Evolutionary conservation across 2,113 vertebrate genomes (phyloP).

Genomic region (Echinops telfairi): DNA sequence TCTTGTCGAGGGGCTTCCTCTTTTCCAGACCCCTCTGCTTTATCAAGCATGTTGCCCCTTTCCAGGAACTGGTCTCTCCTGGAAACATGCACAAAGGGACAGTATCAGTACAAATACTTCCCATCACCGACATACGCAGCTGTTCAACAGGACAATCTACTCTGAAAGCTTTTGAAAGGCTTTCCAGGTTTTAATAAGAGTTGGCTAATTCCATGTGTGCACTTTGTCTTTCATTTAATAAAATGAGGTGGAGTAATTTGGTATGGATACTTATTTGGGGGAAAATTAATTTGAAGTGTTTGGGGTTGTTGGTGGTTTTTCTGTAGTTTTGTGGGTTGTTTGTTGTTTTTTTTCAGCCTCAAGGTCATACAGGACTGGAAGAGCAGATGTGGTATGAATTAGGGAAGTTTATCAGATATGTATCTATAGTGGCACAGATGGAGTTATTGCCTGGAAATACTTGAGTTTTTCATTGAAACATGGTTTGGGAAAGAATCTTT

Average conservation of each 20-base stretch:
- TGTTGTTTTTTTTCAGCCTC: constrained; percentile 10
- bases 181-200: constrained; percentile 58
- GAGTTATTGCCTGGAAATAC: constrained; percentile 59
- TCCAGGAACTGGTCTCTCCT: too few species aligned
- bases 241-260: constrained; percentile 40
- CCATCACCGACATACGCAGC: neutral
- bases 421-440: constrained; percentile 47
- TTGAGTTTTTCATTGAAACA: constrained; percentile 51
- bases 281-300: constrained; percentile 48
- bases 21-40: too few species aligned
- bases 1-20: too few species aligned
- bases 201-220: constrained; percentile 56
- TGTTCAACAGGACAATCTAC: constrained; percentile 18
- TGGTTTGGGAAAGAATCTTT: constrained; percentile 48
- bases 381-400: constrained; percentile 64
- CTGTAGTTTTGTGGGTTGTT: neutral
- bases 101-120: neutral
- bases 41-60: too few species aligned
- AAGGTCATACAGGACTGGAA: constrained; percentile 44
- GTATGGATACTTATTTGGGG: constrained; percentile 60
- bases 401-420: constrained; percentile 65
- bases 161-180: constrained; percentile 68
- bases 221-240: constrained; percentile 64
- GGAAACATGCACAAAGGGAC: too few species aligned
- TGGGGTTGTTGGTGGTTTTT: neutral